Percentiles rank a stretch among this genome's conserved stretches.
Evolutionary conservation across 2,797 vertebrate genomes (phyloP).

Genomic region (Saxicola maurus): DNA sequence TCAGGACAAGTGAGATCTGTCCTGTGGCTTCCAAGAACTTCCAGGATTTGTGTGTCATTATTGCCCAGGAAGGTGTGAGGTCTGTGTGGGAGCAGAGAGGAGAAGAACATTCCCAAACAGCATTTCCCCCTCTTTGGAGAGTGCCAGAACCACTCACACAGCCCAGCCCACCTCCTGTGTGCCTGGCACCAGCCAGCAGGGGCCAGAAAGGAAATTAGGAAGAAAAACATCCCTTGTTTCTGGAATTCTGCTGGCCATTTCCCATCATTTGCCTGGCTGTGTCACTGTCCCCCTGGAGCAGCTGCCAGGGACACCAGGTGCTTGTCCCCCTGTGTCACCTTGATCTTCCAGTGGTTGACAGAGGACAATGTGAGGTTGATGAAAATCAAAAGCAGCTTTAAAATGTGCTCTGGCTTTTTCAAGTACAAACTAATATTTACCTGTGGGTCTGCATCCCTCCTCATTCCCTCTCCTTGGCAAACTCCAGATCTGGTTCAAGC

Average conservation of each 20-base stretch:
- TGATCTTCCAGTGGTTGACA: not conserved
- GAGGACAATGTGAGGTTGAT: not conserved
- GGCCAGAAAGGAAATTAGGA: not conserved
- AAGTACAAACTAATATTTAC: slow-evolving; percentile 55
- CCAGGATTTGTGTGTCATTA: not conserved
- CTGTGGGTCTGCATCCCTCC: slow-evolving; percentile 19
- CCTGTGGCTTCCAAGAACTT: not conserved
- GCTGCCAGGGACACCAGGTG: not conserved
- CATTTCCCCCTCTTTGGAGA: not conserved
- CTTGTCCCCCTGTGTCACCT: not conserved
- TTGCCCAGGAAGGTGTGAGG: not conserved
- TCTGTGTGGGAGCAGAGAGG: not conserved
- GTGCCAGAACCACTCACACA: not conserved
- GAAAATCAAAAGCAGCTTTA: slow-evolving; percentile 28
- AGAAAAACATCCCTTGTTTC: not conserved
- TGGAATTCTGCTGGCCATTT: not conserved
- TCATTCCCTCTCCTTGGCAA: not conserved
- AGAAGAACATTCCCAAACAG: not conserved
- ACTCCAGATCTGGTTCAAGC: not conserved
- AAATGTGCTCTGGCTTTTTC: slow-evolving; percentile 27
- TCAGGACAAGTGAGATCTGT: not conserved
- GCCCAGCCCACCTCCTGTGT: not conserved
- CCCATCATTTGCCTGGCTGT: not conserved
- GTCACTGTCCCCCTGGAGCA: not conserved
- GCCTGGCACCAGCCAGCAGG: not conserved